Conservation (phyloP, 2,113 vertebrate species). For the Chaetorhynchus papuensis region DNA sequence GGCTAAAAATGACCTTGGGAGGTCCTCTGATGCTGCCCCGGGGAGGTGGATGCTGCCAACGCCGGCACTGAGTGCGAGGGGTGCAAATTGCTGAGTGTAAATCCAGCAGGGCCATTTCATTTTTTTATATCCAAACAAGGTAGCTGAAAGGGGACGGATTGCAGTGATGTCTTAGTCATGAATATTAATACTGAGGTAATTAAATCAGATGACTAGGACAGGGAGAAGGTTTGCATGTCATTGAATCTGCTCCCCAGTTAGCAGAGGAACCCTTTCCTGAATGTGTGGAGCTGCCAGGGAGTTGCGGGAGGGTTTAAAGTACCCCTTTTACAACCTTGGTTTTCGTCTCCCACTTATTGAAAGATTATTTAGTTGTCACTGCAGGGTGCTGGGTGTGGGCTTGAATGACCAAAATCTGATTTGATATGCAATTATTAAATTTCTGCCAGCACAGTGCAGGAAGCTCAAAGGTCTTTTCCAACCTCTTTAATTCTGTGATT, state of each 20-base stretch:
- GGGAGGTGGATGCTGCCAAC: background rate
- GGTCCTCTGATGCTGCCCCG: background rate
- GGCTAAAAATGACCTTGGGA: conserved; percentile 14
- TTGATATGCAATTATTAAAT: background rate
- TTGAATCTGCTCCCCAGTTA: background rate
- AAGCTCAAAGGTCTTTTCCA: background rate
- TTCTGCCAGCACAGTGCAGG: background rate
- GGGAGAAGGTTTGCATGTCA: background rate
- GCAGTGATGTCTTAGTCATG: background rate
- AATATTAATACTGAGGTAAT: conserved; percentile 20
- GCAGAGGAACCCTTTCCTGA: background rate
- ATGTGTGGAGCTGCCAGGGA: background rate
- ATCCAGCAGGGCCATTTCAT: background rate
- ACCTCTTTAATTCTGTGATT: background rate
- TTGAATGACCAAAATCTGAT: background rate
- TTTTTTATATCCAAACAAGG: background rate
- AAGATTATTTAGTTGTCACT: background rate
- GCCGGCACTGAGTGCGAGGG: background rate
- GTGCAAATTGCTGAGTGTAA: background rate
- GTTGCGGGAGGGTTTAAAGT: background rate
- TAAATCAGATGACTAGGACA: background rate
- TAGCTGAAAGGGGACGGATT: background rate
- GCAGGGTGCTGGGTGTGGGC: background rate
- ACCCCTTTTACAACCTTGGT: background rate
- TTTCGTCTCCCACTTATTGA: background rate